Evolutionary conservation across 1,140 invertebrate species (phyloP).

Genomic region (Caerostris extrusa): DNA sequence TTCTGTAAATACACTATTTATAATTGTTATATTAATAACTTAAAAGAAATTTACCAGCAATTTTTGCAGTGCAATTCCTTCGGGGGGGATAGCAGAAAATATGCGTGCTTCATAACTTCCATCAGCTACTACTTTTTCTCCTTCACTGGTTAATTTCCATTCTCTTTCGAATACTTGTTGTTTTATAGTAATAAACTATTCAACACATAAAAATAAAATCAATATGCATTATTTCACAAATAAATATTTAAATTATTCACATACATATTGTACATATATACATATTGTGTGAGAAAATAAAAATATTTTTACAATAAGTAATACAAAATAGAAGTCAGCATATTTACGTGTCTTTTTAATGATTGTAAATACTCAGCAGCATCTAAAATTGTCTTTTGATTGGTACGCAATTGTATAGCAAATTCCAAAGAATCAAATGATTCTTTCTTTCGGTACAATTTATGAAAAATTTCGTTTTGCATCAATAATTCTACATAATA

Average conservation of each 20-base stretch:
- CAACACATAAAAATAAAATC: slow-evolving; percentile 13
- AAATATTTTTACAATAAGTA: too few relatives aligned
- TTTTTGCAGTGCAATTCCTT: slow-evolving; percentile 89
- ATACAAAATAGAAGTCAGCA: too few relatives aligned
- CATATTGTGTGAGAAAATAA: too few relatives aligned
- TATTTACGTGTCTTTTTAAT: slow-evolving; percentile 89
- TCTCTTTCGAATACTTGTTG: slow-evolving; percentile 82
- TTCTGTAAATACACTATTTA: too few relatives aligned
- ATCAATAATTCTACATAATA: too few relatives aligned
- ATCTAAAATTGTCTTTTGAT: slow-evolving; percentile 98
- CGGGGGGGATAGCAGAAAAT: slow-evolving; percentile 87
- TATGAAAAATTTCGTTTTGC: too few relatives aligned
- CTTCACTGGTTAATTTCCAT: slow-evolving; percentile 95
- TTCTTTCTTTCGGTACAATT: too few relatives aligned
- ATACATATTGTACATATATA: not conserved
- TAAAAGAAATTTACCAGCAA: slow-evolving; percentile 85
- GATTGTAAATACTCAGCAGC: slow-evolving; percentile 96
- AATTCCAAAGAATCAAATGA: slow-evolving; percentile 87
- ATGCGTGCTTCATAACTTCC: slow-evolving; percentile 96
- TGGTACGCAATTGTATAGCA: slow-evolving; percentile 87
- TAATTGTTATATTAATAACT: too few relatives aligned
- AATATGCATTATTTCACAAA: not conserved
- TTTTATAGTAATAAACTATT: slow-evolving; percentile 86
- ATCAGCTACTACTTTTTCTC: slow-evolving; percentile 88
- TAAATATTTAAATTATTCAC: not conserved